A percentile compares a stretch with the other conserved stretches of the same genome.
Evolutionary conservation across 2,113 vertebrate species (phyloP).

Genomic region (Leptosomus discolor): DNA sequence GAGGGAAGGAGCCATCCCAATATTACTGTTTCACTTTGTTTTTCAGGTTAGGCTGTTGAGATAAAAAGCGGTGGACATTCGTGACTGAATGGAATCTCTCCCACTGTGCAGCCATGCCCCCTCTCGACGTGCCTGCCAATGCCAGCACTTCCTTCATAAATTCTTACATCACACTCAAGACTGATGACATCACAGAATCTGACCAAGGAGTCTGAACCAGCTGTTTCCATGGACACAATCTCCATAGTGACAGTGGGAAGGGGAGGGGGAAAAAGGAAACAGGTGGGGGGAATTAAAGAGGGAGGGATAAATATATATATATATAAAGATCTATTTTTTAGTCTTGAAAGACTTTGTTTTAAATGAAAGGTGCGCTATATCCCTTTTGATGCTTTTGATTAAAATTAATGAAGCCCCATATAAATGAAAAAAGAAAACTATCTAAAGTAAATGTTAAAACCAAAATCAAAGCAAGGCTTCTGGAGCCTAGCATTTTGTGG

Average conservation of each 20-base stretch:
- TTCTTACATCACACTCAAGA: constrained; percentile 76
- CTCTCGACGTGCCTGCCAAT: constrained; percentile 69
- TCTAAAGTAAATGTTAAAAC: constrained; percentile 46
- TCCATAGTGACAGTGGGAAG: constrained; percentile 81
- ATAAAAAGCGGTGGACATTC: constrained; percentile 73
- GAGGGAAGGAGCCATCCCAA: neutral
- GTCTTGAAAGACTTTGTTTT: constrained; percentile 85
- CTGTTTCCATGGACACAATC: constrained; percentile 84
- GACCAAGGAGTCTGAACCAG: constrained; percentile 78
- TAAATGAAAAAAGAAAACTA: constrained; percentile 65
- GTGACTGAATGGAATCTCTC: constrained; percentile 68
- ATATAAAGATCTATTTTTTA: constrained; percentile 85
- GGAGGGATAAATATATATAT: constrained; percentile 83
- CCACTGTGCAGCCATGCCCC: constrained; percentile 73
- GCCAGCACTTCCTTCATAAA: constrained; percentile 79
- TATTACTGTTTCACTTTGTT: constrained; percentile 14
- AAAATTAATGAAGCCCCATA: constrained; percentile 64
- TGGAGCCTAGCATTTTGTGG: constrained; percentile 43
- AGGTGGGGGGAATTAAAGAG: constrained; percentile 72
- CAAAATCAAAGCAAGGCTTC: constrained; percentile 40
- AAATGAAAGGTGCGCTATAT: constrained; percentile 86
- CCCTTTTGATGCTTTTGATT: constrained; percentile 78
- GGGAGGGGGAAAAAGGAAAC: constrained; percentile 69
- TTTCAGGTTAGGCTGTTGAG: constrained; percentile 83
- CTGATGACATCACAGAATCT: constrained; percentile 74